Conservation (phyloP, 2,113 vertebrate genomes). For the Emydura subglobosa region DNA sequence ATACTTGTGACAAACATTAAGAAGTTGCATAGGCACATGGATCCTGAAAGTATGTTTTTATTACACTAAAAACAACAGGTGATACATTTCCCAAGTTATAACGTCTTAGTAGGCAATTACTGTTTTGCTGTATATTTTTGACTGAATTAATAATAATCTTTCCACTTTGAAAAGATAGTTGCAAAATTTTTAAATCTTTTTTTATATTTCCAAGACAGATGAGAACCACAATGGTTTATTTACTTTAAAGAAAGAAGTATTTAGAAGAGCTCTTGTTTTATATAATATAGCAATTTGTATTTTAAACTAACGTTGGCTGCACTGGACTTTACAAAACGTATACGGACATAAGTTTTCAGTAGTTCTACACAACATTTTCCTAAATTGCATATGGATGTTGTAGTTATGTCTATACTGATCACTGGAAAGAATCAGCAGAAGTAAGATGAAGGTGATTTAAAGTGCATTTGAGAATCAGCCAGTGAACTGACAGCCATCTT, state of each 20-base stretch:
- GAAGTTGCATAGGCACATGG: conserved; percentile 59
- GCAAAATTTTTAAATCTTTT: conserved; percentile 33
- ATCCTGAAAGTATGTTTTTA: conserved; percentile 68
- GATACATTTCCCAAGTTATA: conserved; percentile 64
- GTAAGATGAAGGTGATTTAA: conserved; percentile 81
- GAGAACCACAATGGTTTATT: conserved; percentile 43
- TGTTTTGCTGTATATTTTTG: conserved; percentile 65
- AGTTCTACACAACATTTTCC: conserved; percentile 19
- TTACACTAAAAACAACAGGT: conserved; percentile 78
- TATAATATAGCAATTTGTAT: neutral
- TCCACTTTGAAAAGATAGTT: conserved; percentile 56
- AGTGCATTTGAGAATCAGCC: conserved; percentile 69
- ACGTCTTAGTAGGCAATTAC: conserved; percentile 66
- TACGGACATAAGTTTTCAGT: conserved; percentile 12
- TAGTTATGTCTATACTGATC: conserved; percentile 61
- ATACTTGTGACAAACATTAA: conserved; percentile 74
- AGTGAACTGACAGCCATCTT: conserved; percentile 83
- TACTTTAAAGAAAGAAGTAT: conserved; percentile 41
- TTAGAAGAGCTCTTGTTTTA: conserved; percentile 66
- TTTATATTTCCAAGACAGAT: conserved; percentile 60
- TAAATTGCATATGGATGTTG: conserved; percentile 16
- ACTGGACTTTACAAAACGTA: neutral
- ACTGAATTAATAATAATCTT: conserved; percentile 70
- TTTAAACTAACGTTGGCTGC: neutral
- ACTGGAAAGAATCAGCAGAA: conserved; percentile 76